Evolutionary conservation across 2,797 vertebrate genomes (phyloP).

Genomic region (Tamandua tetradactyla): DNA sequence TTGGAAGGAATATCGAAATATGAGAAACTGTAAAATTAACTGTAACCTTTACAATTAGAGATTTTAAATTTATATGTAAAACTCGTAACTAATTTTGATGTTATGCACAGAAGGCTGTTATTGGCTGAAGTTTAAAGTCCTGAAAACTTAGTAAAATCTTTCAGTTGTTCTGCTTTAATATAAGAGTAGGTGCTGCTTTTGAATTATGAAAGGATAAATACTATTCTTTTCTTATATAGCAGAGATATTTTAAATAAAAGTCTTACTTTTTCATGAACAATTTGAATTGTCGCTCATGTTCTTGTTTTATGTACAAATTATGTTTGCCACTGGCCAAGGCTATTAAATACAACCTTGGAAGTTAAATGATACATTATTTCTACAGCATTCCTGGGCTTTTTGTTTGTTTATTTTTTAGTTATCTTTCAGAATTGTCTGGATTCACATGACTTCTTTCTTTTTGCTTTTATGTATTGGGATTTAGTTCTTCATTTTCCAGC

Average conservation of each 20-base stretch:
- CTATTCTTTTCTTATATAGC: background rate
- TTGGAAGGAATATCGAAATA: constrained; percentile 60
- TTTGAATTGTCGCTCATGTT: background rate
- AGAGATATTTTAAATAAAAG: background rate
- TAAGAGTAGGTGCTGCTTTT: background rate
- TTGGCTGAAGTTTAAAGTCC: background rate
- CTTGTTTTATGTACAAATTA: background rate
- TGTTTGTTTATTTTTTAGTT: background rate
- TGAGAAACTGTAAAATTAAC: constrained; percentile 12
- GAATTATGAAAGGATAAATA: background rate
- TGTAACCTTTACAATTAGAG: background rate
- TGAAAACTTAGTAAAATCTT: background rate
- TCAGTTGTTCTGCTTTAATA: background rate
- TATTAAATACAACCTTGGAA: background rate
- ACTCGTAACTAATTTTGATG: background rate
- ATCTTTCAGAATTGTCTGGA: background rate
- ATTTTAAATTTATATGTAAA: background rate
- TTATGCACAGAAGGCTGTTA: background rate
- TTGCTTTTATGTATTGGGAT: background rate
- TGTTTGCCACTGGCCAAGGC: background rate
- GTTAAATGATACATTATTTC: background rate
- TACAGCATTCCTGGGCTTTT: background rate
- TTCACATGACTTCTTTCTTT: background rate
- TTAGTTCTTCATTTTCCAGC: background rate
- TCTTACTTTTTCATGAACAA: background rate